phyloP scores from a whole-genome alignment of 1,140 invertebrate genomes.

The Ridgeia piscesae region DNA sequence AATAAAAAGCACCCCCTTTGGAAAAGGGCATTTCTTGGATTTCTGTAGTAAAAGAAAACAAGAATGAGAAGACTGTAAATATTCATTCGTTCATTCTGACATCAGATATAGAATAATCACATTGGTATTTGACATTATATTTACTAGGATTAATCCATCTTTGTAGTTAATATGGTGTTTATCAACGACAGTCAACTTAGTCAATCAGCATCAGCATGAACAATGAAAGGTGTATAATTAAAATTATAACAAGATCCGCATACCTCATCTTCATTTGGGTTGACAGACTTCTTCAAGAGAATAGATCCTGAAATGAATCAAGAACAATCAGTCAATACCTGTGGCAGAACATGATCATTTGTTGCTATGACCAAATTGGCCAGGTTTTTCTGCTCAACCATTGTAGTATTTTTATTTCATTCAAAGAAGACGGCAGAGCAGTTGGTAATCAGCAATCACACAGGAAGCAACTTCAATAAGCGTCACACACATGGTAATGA shows the following conservation, averaged over 20 bases:
- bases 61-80: not conserved
- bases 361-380: not conserved
- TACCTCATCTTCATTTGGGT: not conserved
- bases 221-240: not conserved
- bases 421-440: not conserved
- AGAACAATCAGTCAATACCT: not conserved
- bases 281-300: not conserved
- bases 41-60: not conserved
- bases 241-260: not conserved
- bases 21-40: slow-evolving; percentile 58
- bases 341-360: not conserved
- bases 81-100: not conserved
- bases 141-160: no score
- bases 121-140: no score
- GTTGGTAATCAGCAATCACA: not conserved
- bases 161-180: no score
- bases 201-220: no score
- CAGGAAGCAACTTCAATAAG: not conserved
- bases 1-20: slow-evolving; percentile 90
- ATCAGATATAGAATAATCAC: not conserved
- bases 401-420: not conserved
- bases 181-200: no score
- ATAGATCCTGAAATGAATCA: not conserved
- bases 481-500: no score
- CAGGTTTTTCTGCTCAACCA: not conserved